phyloP scores from a whole-genome alignment of 2,113 vertebrate genomes.

The Nibea coibor region DNA sequence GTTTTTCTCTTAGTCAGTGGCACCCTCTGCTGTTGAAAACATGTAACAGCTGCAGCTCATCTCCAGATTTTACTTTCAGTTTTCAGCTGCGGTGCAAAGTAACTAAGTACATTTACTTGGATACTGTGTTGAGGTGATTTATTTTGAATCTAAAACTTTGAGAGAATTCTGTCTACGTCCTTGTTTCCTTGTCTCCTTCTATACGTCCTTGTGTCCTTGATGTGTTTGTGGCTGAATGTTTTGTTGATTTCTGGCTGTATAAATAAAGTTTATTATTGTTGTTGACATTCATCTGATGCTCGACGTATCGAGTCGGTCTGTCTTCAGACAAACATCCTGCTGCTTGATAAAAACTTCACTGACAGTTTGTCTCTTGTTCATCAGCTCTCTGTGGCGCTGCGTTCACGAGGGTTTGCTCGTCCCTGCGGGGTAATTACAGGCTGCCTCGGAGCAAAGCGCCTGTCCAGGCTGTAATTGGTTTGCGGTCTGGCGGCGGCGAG shows the following conservation, averaged over 20 bases:
- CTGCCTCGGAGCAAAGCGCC: constrained; percentile 12
- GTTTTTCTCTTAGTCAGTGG: background rate
- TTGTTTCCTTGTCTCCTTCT: too few relatives aligned
- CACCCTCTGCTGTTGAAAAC: constrained; percentile 25
- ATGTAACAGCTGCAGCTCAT: background rate
- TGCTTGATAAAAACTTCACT: too few relatives aligned
- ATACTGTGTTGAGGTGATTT: background rate
- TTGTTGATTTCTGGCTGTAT: too few relatives aligned
- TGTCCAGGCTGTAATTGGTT: constrained; percentile 16
- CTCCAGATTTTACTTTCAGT: background rate
- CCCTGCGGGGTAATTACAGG: constrained; percentile 35
- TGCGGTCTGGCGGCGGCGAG: background rate
- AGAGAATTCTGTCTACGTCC: too few relatives aligned
- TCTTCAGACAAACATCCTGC: too few relatives aligned
- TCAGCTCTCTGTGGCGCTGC: background rate
- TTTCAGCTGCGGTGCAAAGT: background rate
- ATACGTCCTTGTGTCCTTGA: too few relatives aligned
- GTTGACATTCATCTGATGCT: too few relatives aligned
- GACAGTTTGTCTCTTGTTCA: background rate
- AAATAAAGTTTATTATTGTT: too few relatives aligned
- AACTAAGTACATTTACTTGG: background rate
- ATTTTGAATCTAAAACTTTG: too few relatives aligned
- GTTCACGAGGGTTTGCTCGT: background rate
- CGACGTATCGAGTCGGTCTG: too few relatives aligned
- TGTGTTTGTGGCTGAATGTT: too few relatives aligned